phyloP scores from a whole-genome alignment of 2,888 invertebrate species.

The Nycteola revayana region DNA sequence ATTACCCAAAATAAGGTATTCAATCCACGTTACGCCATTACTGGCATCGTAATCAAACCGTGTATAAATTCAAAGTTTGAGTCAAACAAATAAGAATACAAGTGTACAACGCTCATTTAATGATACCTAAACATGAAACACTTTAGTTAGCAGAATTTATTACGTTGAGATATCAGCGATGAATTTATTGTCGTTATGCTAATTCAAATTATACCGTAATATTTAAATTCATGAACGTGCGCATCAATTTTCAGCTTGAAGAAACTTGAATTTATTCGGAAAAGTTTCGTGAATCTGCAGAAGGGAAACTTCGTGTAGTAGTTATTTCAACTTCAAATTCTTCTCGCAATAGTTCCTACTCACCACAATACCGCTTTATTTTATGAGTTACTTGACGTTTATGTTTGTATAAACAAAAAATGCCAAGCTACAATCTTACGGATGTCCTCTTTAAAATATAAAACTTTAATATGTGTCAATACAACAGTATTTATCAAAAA shows the following conservation, averaged over 20 bases:
- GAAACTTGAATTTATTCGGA: conserved; percentile 56
- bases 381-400: too few species aligned
- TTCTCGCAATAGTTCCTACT: conserved; percentile 24
- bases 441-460: too few species aligned
- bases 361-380: conserved; percentile 37
- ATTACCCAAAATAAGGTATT: too few species aligned
- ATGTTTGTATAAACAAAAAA: too few species aligned
- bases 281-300: conserved; percentile 48
- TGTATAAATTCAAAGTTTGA: too few species aligned
- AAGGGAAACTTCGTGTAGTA: conserved; percentile 52
- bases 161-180: conserved; percentile 6
- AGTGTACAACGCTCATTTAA: conserved; percentile 18
- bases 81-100: too few species aligned
- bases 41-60: too few species aligned
- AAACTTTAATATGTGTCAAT: too few species aligned
- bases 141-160: conserved; percentile 10
- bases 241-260: conserved; percentile 53
- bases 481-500: too few species aligned
- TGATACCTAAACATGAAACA: conserved; percentile 5
- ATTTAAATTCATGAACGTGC: conserved; percentile 42
- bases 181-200: conserved; percentile 17
- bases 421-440: too few species aligned
- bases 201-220: conserved; percentile 26
- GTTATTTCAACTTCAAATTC: conserved; percentile 59
- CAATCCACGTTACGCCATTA: too few species aligned